Base-by-base conservation (phyloP, 1,140 invertebrate genomes). In the Samia ricini region DNA sequence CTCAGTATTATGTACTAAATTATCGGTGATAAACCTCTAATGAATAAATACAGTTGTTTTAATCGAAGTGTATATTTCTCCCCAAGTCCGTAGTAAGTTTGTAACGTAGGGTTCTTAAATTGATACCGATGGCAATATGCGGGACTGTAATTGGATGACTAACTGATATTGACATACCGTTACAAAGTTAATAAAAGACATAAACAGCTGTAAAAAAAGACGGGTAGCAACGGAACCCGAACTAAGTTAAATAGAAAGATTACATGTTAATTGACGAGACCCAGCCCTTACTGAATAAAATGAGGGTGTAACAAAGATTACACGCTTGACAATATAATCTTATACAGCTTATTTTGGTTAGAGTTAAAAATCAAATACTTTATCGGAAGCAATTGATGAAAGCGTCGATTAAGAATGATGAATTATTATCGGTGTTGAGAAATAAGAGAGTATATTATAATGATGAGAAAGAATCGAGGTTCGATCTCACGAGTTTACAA, bases 291-390 rank as follows among this genome's bases (percentile, higher is more conserved):
- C 66, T 68, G 29, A 66, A 68, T 60, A 72, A 69, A 74, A 71
- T 63, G 64, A 69, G 81, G 75, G 56, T 72, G 69, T 66, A 61
- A 59, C 61, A n/a, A n/a, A 74, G 81, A 82, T 85, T 85, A 83
- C 77, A 76, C 72, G 79, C 70, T 69, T 79, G 78, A 74, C 74
- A 70, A 58, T 75, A 79, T 69, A 68, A 64, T 76, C 72, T 67
- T 83, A 77, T 79, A 72, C 72, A 75, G 69, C 74, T 79, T 79
- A 79, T 81, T 81, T 77, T 62, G 70, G 63, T 72, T 52, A 69
- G 66, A 73, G 72, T 65, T 70, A 74, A 77, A 83, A 79, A 77
- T 78, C 70, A 83, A 83, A 78, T 59, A 72, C 7, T 18, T 12
- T 36, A 26, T 20, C 20, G 12, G 26, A 19, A 42, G 22, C 57